These are phyloP conservation scores for Dasypogon diadema DNA, from an alignment of 2,888 invertebrate genomes.

Conservation along the genomic window DNA sequence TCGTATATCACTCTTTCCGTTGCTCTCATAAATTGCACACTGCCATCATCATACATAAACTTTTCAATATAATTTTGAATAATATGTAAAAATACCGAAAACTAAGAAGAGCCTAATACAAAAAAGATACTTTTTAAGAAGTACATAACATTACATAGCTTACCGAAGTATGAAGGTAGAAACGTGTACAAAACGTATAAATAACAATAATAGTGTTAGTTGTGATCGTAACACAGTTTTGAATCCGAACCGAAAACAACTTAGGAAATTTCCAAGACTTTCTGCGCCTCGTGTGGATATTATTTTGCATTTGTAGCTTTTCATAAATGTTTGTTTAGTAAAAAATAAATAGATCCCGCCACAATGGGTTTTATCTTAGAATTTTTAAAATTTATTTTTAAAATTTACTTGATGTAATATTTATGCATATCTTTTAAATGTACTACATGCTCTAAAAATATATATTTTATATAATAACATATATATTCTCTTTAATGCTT, in stretches of 20 bases:
- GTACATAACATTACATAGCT: slow-evolving; percentile 42
- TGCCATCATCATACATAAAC: slow-evolving; percentile 30
- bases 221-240: background rate
- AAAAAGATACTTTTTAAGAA: slow-evolving; percentile 35
- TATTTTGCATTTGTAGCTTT: slow-evolving; percentile 2
- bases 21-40: slow-evolving; percentile 30
- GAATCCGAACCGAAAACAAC: background rate
- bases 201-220: too few species aligned
- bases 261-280: background rate
- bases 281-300: background rate
- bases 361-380: slow-evolving; percentile 42
- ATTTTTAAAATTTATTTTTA: slow-evolving; percentile 19
- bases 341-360: slow-evolving; percentile 46
- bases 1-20: background rate
- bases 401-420: slow-evolving; percentile 33
- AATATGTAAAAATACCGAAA: slow-evolving; percentile 10
- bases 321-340: slow-evolving; percentile 6
- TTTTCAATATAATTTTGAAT: slow-evolving; percentile 16
- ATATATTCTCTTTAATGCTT: slow-evolving; percentile 21
- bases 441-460: slow-evolving; percentile 34
- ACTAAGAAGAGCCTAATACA: slow-evolving; percentile 19
- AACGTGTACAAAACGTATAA: slow-evolving; percentile 4
- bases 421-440: slow-evolving; percentile 34
- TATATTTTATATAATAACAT: slow-evolving; percentile 43
- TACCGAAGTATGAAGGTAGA: slow-evolving; percentile 17